phyloP scores from a whole-genome alignment of 1,140 invertebrate genomes.

The Polyergus mexicanus region DNA sequence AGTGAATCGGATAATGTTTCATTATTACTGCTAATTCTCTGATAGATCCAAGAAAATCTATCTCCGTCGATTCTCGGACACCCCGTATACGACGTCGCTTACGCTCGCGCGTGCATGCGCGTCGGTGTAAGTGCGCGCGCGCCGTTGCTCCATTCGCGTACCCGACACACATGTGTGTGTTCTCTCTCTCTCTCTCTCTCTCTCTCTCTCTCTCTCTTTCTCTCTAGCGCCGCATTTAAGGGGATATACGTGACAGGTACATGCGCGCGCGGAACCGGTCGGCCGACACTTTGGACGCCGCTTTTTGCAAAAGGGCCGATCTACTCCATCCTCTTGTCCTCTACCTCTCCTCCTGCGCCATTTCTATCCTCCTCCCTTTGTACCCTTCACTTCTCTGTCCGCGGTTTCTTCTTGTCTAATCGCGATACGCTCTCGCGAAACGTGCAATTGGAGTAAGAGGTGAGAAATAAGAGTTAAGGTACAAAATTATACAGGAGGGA shows the following conservation, averaged over 20 bases:
- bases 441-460: not conserved
- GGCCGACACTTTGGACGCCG: slow-evolving; percentile 50
- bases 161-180: slow-evolving; percentile 20
- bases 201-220: not conserved
- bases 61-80: slow-evolving; percentile 20
- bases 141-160: slow-evolving; percentile 38
- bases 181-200: not conserved
- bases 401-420: not conserved
- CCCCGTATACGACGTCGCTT: slow-evolving; percentile 43
- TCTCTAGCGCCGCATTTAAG: slow-evolving; percentile 18
- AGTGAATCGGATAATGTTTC: not conserved
- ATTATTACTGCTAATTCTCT: not conserved
- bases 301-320: slow-evolving; percentile 49
- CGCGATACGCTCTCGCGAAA: slow-evolving; percentile 21
- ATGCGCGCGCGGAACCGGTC: slow-evolving; percentile 64
- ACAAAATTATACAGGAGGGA: not conserved
- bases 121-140: slow-evolving; percentile 26
- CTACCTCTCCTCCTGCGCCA: not conserved
- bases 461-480: not conserved
- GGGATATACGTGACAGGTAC: slow-evolving; percentile 65
- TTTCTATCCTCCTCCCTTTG: slow-evolving; percentile 35
- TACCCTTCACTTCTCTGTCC: slow-evolving; percentile 5
- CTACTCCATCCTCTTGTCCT: not conserved
- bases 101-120: slow-evolving; percentile 38
- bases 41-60: not conserved